Conservation (phyloP, 2,797 vertebrate genomes). For the Pelobates cultripes region DNA sequence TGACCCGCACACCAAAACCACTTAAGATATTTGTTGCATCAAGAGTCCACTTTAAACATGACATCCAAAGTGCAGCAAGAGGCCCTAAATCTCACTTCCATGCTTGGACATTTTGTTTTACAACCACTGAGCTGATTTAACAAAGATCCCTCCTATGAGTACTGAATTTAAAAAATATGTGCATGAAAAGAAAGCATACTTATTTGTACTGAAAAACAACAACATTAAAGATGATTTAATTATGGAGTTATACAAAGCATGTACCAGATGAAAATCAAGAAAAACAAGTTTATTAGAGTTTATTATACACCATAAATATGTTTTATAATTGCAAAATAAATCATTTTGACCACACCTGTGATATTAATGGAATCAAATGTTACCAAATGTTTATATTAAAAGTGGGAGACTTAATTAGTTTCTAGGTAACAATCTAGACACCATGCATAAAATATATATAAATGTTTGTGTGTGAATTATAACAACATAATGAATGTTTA, state of each 20-base stretch:
- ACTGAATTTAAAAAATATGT: no score
- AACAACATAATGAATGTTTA: background rate
- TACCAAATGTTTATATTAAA: constrained; percentile 27
- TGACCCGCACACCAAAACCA: no score
- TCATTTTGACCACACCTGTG: constrained; percentile 37
- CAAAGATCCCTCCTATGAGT: no score
- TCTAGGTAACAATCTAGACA: constrained; percentile 14
- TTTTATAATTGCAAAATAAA: constrained; percentile 46
- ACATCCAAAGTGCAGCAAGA: no score
- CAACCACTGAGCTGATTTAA: no score
- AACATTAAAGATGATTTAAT: no score
- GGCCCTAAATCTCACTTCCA: no score
- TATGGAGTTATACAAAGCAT: background rate
- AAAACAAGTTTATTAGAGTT: constrained; percentile 49
- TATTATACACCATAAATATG: constrained; percentile 40
- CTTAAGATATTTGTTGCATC: no score
- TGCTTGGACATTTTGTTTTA: no score
- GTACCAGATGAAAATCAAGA: background rate
- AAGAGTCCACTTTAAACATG: no score
- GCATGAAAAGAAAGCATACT: no score
- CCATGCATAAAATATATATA: constrained; percentile 7
- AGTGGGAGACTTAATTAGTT: background rate
- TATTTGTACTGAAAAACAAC: no score
- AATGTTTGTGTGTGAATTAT: background rate
- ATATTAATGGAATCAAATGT: constrained; percentile 33